These are phyloP conservation scores for Latheticus oryzae DNA, from an alignment of 2,888 invertebrate species.

Conservation along the genomic window DNA sequence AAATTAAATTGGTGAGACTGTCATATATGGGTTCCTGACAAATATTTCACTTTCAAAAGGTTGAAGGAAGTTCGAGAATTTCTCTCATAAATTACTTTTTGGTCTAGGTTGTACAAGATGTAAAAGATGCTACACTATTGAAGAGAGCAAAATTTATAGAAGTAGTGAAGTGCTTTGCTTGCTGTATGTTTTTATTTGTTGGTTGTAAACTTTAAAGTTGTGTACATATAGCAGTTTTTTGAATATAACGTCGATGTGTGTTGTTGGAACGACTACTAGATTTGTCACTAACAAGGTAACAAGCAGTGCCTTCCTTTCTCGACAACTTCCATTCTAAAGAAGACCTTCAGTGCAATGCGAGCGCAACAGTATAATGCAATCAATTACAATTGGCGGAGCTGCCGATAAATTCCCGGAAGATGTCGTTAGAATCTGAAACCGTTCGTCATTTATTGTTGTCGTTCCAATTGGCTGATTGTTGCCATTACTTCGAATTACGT, in stretches of 20 bases:
- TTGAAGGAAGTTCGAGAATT: slow-evolving; percentile 3
- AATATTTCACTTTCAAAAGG: not conserved
- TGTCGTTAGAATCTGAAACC: slow-evolving; percentile 62
- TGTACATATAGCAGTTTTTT: slow-evolving; percentile 11
- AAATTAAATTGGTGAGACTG: slow-evolving; percentile 13
- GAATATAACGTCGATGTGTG: slow-evolving; percentile 25
- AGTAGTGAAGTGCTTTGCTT: slow-evolving; percentile 2
- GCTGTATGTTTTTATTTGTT: slow-evolving; percentile 15
- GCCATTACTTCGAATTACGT: slow-evolving; percentile 47
- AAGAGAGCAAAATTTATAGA: slow-evolving; percentile 1
- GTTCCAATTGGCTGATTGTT: slow-evolving; percentile 53
- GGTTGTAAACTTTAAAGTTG: slow-evolving; percentile 2
- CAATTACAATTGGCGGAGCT: slow-evolving; percentile 54
- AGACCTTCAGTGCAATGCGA: slow-evolving; percentile 54
- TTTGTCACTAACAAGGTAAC: slow-evolving; percentile 50
- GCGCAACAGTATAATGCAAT: slow-evolving; percentile 57
- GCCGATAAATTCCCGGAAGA: slow-evolving; percentile 60
- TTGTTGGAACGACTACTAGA: slow-evolving; percentile 21
- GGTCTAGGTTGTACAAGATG: not conserved
- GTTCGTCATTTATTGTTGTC: slow-evolving; percentile 57
- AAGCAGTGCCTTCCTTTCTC: slow-evolving; percentile 45
- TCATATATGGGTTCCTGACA: not conserved
- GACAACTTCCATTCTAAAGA: slow-evolving; percentile 47
- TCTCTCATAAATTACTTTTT: slow-evolving; percentile 7
- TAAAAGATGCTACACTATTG: not conserved